Conservation (phyloP, 2,113 vertebrate species). For the Bos taurus region DNA sequence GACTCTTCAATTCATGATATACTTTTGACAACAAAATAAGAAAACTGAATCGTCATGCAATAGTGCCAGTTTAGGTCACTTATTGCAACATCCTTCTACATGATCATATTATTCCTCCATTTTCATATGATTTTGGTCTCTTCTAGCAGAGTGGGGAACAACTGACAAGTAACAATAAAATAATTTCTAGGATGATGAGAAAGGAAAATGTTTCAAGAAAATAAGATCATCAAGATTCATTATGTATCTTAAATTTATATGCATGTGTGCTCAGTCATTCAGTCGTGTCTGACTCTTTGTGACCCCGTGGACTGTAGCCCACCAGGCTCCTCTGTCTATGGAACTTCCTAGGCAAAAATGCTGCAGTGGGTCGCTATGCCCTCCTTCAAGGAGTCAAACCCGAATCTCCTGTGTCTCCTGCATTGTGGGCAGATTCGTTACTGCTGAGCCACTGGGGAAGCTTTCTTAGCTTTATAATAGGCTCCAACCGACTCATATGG, state of each 20-base stretch:
- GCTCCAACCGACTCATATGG: neutral
- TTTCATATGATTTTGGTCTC: neutral
- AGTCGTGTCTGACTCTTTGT: neutral
- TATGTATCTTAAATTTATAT: neutral
- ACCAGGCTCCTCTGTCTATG: neutral
- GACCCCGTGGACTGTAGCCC: neutral
- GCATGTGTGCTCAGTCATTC: neutral
- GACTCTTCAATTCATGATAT: neutral
- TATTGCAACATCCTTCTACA: neutral
- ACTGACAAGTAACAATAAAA: neutral
- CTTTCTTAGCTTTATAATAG: neutral
- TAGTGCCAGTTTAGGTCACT: neutral
- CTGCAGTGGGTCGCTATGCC: neutral
- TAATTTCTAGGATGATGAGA: constrained; percentile 15
- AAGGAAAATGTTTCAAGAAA: neutral
- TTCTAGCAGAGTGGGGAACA: neutral
- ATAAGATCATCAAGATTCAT: neutral
- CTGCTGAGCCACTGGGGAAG: neutral
- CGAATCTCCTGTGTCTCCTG: neutral
- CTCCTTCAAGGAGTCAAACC: neutral
- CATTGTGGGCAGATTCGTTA: neutral
- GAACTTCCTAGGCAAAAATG: neutral
- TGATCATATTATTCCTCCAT: neutral
- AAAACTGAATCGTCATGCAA: neutral
- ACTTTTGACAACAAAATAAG: neutral